A percentile compares a stretch with the other conserved stretches of the same genome.
Conservation (phyloP, 2,888 invertebrate genomes). For the Dasysyrphus tricinctus region DNA sequence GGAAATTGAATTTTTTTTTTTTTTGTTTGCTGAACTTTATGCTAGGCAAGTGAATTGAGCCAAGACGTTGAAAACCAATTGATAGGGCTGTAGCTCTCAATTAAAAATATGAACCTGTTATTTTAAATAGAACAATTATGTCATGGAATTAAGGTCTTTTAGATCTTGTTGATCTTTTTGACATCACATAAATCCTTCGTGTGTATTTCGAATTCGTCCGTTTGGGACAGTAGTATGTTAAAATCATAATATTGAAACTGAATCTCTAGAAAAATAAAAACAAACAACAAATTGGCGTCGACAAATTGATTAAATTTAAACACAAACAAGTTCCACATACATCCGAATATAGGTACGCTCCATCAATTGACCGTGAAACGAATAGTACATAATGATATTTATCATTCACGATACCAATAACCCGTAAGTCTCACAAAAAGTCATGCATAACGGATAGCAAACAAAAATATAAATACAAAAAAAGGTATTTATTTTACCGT, state of each 20-base stretch:
- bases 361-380: constrained; percentile 9
- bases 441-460: constrained; percentile 5
- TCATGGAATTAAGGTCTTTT: constrained; percentile 26
- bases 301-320: not conserved
- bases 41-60: not conserved
- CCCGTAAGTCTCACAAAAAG: not conserved
- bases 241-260: not conserved
- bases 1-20: not conserved
- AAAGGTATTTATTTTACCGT: constrained; percentile 17
- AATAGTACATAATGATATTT: constrained; percentile 5
- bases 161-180: not conserved
- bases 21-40: not conserved
- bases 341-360: not conserved
- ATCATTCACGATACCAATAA: constrained; percentile 7
- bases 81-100: constrained; percentile 30
- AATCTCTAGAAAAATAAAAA: not conserved
- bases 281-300: not conserved
- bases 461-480: constrained; percentile 6
- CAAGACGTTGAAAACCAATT: constrained; percentile 17
- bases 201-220: not conserved
- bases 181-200: not conserved
- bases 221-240: no score
- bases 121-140: constrained; percentile 51
- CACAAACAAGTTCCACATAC: constrained; percentile 5
- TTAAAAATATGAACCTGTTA: constrained; percentile 44